Base-by-base conservation (phyloP, 2,113 vertebrate species). In the Desmodus rotundus region DNA sequence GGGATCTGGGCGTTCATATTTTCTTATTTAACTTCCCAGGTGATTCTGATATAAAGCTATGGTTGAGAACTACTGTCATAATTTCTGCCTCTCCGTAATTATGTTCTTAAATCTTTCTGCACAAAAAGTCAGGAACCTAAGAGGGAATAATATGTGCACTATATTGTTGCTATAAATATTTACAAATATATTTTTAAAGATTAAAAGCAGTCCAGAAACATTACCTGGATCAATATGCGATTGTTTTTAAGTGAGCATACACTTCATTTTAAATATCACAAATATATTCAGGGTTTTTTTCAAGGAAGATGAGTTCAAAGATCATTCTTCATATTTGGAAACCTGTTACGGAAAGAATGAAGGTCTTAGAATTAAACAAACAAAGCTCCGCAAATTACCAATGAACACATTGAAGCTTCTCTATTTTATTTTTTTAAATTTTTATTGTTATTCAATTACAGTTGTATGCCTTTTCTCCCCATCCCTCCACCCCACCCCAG, bases 221-320 rank as follows among this genome's bases (percentile, higher is more conserved):
- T 65, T n/a, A 10, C 47, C 45, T 61, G 4, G 33, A 43, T 86
- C 83, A 68, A 17, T 65, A 80, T 56, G 33, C 77, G 50, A 31
- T 74, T 95, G 33, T 73, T 47, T 91, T 89, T 74, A 86, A 74
- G 22, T 68, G 19, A 95, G 4, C 50, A 36, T 54, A 28, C 10
- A 20, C n/a, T 13, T 76, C 87, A 70, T 88, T 95, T 94, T 93
- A 97, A 96, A 87, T 82, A 87, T 90, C 52, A 11, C 33, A 86
- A 15, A 52, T 74, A 81, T 24, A 74, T 58, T 93, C 28, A 85
- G 54, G 1, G 81, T 82, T 31, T 36, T 83, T 43, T 83, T 67
- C 50, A 68, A 74, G 87, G 61, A 70, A 72, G 36, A 38, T 73
- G 13, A 87, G 45, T 93, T 89, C 47, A 24, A 36, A 87, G 36